Conservation (phyloP, 2,797 vertebrate genomes). For the Spondyliosoma cantharus region DNA sequence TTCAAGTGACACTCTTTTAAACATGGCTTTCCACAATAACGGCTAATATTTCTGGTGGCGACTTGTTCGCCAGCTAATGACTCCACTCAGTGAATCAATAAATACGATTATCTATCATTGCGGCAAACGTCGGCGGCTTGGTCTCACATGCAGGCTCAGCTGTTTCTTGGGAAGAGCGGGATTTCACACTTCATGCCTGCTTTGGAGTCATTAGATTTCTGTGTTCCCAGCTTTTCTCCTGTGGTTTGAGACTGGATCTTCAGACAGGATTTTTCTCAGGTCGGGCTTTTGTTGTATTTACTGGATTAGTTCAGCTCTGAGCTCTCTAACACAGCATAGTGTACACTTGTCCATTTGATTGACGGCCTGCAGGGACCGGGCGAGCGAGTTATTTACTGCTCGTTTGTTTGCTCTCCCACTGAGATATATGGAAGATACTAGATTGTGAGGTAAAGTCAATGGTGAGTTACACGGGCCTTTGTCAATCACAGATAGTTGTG, state of each 20-base stretch:
- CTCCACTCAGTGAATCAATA: conserved; percentile 71
- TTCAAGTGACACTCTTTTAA: conserved; percentile 72
- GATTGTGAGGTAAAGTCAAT: conserved; percentile 68
- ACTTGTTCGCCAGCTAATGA: conserved; percentile 71
- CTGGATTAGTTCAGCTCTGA: conserved; percentile 83
- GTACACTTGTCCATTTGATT: conserved; percentile 76
- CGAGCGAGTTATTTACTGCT: conserved; percentile 73
- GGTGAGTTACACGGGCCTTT: conserved; percentile 72
- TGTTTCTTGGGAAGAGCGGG: conserved; percentile 62
- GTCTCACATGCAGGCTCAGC: conserved; percentile 68
- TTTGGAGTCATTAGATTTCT: conserved; percentile 79
- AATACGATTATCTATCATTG: conserved; percentile 60
- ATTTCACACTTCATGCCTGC: conserved; percentile 82
- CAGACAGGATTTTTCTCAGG: conserved; percentile 74
- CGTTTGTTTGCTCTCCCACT: conserved; percentile 72
- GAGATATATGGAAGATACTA: conserved; percentile 66
- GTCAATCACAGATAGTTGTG: conserved; percentile 77
- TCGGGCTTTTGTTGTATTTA: conserved; percentile 77
- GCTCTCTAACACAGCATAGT: conserved; percentile 70
- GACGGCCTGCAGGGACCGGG: conserved; percentile 65
- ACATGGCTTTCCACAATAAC: conserved; percentile 57
- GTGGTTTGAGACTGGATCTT: conserved; percentile 76
- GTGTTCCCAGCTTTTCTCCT: conserved; percentile 70
- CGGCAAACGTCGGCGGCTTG: conserved; percentile 40
- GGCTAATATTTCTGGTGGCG: conserved; percentile 61